These are phyloP conservation scores for Sclerurus mexicanus DNA, from an alignment of 2,113 vertebrate genomes.

Conservation along the genomic window DNA sequence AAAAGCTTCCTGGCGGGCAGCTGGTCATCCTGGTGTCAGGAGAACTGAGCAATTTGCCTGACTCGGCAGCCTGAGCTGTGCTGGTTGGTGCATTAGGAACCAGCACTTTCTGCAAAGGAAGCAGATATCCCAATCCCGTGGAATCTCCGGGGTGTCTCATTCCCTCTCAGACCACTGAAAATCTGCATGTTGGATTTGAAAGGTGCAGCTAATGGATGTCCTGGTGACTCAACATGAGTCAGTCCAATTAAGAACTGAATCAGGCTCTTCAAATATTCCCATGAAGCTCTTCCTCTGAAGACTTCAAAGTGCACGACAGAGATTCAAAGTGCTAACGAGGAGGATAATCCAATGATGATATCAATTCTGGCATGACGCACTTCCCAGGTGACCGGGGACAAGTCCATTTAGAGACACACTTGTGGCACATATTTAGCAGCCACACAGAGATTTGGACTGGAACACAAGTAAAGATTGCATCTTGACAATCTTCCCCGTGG, in stretches of 20 bases:
- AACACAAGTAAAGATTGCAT: not conserved
- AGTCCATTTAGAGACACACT: slow-evolving; percentile 14
- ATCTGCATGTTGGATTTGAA: not conserved
- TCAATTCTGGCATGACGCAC: not conserved
- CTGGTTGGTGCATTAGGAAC: not conserved
- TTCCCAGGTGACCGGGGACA: not conserved
- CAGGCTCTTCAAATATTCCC: slow-evolving; percentile 49
- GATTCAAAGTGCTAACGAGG: slow-evolving; percentile 24
- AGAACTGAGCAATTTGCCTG: not conserved
- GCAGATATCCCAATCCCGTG: not conserved
- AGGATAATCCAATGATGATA: slow-evolving; percentile 45
- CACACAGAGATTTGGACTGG: not conserved
- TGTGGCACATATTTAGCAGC: not conserved
- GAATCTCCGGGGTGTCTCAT: not conserved
- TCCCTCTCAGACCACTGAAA: not conserved
- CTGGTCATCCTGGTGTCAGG: not conserved
- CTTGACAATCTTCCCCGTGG: not conserved
- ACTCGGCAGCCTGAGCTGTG: not conserved
- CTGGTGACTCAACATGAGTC: slow-evolving; percentile 42
- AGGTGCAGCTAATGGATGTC: slow-evolving; percentile 24
- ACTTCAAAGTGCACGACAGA: slow-evolving; percentile 53
- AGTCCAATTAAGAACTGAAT: slow-evolving; percentile 62
- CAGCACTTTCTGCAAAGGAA: not conserved
- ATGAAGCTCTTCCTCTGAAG: slow-evolving; percentile 48
- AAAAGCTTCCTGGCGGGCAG: slow-evolving; percentile 7